Evolutionary conservation across 2,113 vertebrate species (phyloP).

Genomic region (Pelecanus crispus): DNA sequence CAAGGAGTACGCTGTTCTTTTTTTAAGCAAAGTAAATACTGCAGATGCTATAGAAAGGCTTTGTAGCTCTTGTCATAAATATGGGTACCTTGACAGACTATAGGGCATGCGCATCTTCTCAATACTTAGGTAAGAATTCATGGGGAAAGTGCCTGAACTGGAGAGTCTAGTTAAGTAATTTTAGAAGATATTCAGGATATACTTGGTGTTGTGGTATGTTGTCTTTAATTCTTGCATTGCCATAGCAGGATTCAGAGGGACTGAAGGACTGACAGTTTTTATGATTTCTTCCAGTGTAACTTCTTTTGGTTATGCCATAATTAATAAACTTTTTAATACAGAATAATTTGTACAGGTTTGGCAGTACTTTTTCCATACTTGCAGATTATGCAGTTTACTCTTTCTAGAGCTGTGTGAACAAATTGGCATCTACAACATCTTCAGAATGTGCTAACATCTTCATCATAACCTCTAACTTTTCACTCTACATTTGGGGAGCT

Average conservation of each 20-base stretch:
- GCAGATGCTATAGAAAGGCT: not conserved
- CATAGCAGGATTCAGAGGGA: not conserved
- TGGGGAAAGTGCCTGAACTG: not conserved
- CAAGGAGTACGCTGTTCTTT: not conserved
- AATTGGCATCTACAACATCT: not conserved
- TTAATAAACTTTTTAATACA: not conserved
- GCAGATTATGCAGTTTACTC: not conserved
- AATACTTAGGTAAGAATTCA: not conserved
- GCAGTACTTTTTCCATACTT: not conserved
- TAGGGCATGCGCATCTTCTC: not conserved
- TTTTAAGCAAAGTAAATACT: not conserved
- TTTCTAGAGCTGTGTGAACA: not conserved
- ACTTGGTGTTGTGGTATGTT: not conserved
- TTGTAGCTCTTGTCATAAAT: not conserved
- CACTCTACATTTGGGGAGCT: not conserved
- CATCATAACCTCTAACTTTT: not conserved
- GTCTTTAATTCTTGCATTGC: not conserved
- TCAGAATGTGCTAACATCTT: not conserved
- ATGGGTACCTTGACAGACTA: not conserved
- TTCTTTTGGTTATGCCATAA: not conserved
- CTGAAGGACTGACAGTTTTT: not conserved
- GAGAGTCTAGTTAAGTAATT: not conserved
- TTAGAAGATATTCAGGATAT: not conserved
- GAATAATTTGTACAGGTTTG: not conserved
- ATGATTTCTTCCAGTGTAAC: not conserved